Percentiles rank a stretch among this genome's conserved stretches.
Evolutionary conservation across 2,797 vertebrate species (phyloP).

Genomic region (Acanthornis magna): DNA sequence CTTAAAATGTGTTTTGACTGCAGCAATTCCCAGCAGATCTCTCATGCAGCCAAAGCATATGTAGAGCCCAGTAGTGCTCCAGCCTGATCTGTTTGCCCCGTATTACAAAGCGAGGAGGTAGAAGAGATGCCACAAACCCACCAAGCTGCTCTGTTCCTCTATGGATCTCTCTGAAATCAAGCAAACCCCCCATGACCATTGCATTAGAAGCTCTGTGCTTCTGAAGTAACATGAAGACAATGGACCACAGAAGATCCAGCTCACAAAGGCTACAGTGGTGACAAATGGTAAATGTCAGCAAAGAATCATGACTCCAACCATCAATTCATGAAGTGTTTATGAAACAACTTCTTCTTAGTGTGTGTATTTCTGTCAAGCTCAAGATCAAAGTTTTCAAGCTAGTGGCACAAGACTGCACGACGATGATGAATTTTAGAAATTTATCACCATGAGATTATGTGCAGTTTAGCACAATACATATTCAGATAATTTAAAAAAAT

Average conservation of each 20-base stretch:
- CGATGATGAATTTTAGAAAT: neutral
- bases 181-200: neutral
- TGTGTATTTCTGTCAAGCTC: neutral
- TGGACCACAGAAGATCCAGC: neutral
- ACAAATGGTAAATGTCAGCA: neutral
- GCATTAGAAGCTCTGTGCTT: neutral
- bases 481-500: neutral
- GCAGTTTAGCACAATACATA: neutral
- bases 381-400: neutral
- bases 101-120: neutral
- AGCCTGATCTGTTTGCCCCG: rapidly evolving
- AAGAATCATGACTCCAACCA: neutral
- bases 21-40: neutral
- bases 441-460: neutral
- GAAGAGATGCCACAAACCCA: neutral
- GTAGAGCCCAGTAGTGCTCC: neutral
- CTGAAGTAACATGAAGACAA: neutral
- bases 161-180: neutral
- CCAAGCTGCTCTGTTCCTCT: neutral
- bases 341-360: neutral
- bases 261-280: neutral
- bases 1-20: neutral
- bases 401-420: neutral
- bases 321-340: neutral
- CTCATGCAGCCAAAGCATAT: neutral